phyloP scores from a whole-genome alignment of 2,797 vertebrate species.

The Tarsius wallacei region DNA sequence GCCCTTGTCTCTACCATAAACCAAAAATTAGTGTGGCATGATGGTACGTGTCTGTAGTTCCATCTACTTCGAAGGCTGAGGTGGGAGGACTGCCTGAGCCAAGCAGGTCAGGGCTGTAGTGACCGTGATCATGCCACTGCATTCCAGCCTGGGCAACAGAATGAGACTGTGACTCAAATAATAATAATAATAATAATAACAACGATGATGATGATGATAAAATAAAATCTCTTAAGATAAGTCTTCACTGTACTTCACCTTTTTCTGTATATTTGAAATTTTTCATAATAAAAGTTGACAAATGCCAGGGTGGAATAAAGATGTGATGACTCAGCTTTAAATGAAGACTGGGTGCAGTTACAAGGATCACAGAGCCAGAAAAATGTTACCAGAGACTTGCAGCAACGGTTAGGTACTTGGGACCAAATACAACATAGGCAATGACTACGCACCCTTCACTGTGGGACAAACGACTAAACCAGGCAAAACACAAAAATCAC shows the following conservation, averaged over 20 bases:
- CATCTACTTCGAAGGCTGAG: no score
- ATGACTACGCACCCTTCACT: neutral
- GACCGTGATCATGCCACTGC: no score
- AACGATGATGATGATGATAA: no score
- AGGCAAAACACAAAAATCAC: neutral
- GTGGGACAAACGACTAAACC: neutral
- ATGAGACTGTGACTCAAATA: no score
- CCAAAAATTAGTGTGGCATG: no score
- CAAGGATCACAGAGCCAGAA: neutral
- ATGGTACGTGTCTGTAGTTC: no score
- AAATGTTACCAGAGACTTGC: neutral
- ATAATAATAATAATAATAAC: no score
- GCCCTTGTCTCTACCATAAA: no score
- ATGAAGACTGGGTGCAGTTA: neutral
- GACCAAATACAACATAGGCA: neutral
- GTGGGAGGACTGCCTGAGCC: no score
- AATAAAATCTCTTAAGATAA: neutral
- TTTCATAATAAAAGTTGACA: neutral
- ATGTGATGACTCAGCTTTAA: neutral
- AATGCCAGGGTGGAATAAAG: neutral
- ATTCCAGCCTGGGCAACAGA: no score
- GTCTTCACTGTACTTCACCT: neutral
- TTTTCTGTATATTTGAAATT: neutral
- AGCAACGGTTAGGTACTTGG: neutral
- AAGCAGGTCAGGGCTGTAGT: no score